phyloP scores from a whole-genome alignment of 1,140 invertebrate genomes.

The Drosophila sechellia region DNA sequence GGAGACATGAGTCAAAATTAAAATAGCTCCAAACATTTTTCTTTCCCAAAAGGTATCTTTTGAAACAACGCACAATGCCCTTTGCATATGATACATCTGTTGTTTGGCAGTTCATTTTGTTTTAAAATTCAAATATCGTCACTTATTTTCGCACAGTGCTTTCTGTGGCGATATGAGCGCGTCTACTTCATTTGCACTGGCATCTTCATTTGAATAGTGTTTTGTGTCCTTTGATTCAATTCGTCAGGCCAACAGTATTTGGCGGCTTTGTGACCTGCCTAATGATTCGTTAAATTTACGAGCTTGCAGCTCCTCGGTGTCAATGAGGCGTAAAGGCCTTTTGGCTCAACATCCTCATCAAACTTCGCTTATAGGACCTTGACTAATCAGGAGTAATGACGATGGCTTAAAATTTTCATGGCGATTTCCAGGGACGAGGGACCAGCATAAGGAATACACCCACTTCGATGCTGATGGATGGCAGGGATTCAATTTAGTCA shows the following conservation, averaged over 20 bases:
- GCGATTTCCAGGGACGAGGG: slow-evolving; percentile 55
- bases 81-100: too few relatives aligned
- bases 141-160: slow-evolving; percentile 1
- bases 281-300: slow-evolving; percentile 77
- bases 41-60: too few relatives aligned
- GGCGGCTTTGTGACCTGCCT: slow-evolving; percentile 57
- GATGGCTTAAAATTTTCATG: slow-evolving; percentile 49
- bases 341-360: not conserved
- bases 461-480: slow-evolving; percentile 1
- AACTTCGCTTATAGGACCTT: slow-evolving; percentile 10
- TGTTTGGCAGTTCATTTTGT: not conserved
- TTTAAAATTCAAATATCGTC: not conserved
- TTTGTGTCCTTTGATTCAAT: slow-evolving; percentile 42
- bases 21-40: too few relatives aligned
- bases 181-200: slow-evolving; percentile 45
- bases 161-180: slow-evolving; percentile 16
- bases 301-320: slow-evolving; percentile 38
- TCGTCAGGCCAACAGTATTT: slow-evolving; percentile 15
- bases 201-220: slow-evolving; percentile 35
- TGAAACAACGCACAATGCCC: too few relatives aligned
- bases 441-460: slow-evolving; percentile 12
- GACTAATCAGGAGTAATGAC: slow-evolving; percentile 68
- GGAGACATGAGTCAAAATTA: too few relatives aligned
- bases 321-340: slow-evolving; percentile 62
- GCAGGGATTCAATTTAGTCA: slow-evolving; percentile 50